Evolutionary conservation across 2,113 vertebrate genomes (phyloP).

Genomic region (Pluvialis apricaria): DNA sequence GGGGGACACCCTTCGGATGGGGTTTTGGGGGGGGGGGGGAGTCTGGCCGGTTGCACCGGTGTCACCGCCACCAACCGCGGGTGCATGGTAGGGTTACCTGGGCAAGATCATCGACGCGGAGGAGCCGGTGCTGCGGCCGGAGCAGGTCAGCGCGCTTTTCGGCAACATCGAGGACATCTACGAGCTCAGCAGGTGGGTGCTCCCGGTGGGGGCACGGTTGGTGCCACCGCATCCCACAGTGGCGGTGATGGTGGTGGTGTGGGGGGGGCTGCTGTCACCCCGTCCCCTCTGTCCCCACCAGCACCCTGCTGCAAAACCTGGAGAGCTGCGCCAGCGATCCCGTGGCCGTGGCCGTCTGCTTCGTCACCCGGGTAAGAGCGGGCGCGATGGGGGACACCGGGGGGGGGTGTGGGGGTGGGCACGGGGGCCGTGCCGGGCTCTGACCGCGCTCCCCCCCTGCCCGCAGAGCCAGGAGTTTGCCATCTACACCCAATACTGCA

Average conservation of each 20-base stretch:
- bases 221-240: accelerated
- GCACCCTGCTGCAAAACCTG: slow-evolving; percentile 89
- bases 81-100: slow-evolving; percentile 85
- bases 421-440: accelerated
- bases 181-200: slow-evolving; percentile 89
- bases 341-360: slow-evolving; percentile 90
- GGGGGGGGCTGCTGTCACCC: neutral
- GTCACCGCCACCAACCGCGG: accelerated
- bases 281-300: slow-evolving; percentile 15
- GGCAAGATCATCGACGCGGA: slow-evolving; percentile 89
- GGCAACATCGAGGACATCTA: slow-evolving; percentile 98
- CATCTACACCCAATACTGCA: slow-evolving; percentile 98
- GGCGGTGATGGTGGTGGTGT: no score
- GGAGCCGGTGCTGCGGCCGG: slow-evolving; percentile 85
- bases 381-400: accelerated
- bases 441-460: neutral
- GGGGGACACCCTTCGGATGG: accelerated
- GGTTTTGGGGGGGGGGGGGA: no score
- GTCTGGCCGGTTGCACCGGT: neutral
- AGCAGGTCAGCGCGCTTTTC: slow-evolving; percentile 92
- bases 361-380: slow-evolving; percentile 88
- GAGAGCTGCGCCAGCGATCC: slow-evolving; percentile 91
- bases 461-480: slow-evolving; percentile 91
- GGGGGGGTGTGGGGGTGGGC: no score
- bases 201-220: no score